Conservation (phyloP, 2,888 invertebrate genomes). For the Strigamia transsilvanica region DNA sequence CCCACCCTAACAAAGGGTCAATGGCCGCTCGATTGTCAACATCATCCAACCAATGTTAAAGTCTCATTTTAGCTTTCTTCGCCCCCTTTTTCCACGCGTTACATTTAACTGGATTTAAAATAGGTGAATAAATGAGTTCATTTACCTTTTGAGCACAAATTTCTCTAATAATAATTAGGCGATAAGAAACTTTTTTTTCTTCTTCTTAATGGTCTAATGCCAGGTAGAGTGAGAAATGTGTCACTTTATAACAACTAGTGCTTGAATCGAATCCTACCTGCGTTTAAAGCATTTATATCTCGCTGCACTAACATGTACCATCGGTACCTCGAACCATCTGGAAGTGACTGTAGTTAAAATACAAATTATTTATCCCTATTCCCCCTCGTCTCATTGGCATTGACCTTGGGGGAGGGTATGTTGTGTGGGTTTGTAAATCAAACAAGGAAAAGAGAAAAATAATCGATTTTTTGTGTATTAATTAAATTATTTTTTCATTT, state of each 20-base stretch:
- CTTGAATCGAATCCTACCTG: conserved; percentile 26
- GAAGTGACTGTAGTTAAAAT: conserved; percentile 5
- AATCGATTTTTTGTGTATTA: not conserved
- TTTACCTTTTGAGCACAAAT: conserved; percentile 40
- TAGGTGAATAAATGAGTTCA: conserved; percentile 46
- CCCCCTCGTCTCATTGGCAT: conserved; percentile 12
- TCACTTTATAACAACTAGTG: conserved; percentile 2
- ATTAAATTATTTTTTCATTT: not conserved
- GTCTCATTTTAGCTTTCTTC: conserved; percentile 27
- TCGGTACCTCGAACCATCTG: conserved; percentile 9
- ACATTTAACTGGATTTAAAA: conserved; percentile 6
- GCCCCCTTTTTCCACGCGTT: not conserved
- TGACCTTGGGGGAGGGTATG: conserved; percentile 28
- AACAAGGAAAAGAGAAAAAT: not conserved
- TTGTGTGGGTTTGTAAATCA: not conserved
- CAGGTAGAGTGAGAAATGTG: conserved; percentile 17
- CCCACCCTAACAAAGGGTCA: not conserved
- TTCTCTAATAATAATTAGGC: conserved; percentile 12
- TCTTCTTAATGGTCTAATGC: not conserved
- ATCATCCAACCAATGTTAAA: not conserved
- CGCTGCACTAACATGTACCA: not conserved
- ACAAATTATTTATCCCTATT: conserved; percentile 13
- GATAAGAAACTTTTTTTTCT: not conserved
- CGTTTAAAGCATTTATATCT: not conserved
- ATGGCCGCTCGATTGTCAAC: conserved; percentile 46